Conservation (phyloP, 2,113 vertebrate species). For the Hypanus sabinus region DNA sequence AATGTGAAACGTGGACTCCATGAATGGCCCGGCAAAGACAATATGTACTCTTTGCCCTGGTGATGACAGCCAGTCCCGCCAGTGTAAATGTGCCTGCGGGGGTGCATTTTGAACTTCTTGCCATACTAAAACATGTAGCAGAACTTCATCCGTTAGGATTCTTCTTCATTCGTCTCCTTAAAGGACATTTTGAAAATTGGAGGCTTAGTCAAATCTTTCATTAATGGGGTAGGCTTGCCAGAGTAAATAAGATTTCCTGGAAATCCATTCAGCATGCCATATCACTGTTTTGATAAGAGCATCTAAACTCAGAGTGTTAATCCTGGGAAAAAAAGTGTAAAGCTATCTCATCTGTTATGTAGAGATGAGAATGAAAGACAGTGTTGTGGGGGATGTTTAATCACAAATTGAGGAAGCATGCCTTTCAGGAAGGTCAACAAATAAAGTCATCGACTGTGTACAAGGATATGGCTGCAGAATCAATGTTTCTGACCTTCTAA, state of each 20-base stretch:
- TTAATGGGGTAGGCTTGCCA: not conserved
- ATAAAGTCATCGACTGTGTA: not conserved
- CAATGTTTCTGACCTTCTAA: conserved; percentile 5
- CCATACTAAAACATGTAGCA: too few relatives aligned
- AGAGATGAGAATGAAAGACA: not conserved
- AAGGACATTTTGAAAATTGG: too few relatives aligned
- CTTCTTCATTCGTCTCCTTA: not conserved
- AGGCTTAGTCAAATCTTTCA: not conserved
- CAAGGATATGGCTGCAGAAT: not conserved
- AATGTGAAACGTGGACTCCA: too few relatives aligned
- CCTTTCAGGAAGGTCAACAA: not conserved
- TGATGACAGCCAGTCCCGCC: too few relatives aligned
- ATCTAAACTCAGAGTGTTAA: not conserved
- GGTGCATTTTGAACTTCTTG: too few relatives aligned
- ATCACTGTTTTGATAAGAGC: not conserved
- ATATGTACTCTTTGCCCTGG: too few relatives aligned
- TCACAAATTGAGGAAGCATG: not conserved
- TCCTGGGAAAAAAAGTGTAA: not conserved
- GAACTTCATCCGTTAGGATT: too few relatives aligned
- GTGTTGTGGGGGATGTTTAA: not conserved
- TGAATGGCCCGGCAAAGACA: too few relatives aligned
- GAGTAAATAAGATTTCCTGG: not conserved
- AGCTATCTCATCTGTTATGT: not conserved
- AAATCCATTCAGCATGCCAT: not conserved
- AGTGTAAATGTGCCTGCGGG: too few relatives aligned